Evolutionary conservation across 2,888 invertebrate genomes (phyloP).

Genomic region (Athrips mouffetella): DNA sequence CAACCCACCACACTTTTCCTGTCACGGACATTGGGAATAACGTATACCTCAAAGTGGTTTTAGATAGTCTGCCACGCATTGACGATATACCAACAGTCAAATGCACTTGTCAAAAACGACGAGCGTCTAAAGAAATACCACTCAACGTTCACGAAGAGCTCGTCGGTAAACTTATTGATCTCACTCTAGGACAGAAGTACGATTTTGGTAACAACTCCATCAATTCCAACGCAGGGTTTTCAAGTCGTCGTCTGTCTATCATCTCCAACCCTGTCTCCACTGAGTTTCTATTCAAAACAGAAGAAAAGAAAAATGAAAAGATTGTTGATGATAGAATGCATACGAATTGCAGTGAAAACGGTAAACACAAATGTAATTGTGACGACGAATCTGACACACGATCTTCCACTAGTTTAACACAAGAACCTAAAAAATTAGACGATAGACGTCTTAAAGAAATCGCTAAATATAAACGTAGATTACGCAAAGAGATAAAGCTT

Average conservation of each 20-base stretch:
- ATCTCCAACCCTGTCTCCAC: conserved; percentile 37
- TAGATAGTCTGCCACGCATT: conserved; percentile 85
- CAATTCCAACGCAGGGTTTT: conserved; percentile 42
- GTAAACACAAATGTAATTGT: conserved; percentile 87
- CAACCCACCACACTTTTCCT: conserved; percentile 85
- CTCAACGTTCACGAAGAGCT: conserved; percentile 53
- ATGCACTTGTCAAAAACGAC: conserved; percentile 61
- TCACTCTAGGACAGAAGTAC: conserved; percentile 58
- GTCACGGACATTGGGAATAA: conserved; percentile 82
- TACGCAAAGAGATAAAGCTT: conserved; percentile 65
- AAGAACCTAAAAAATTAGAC: conserved; percentile 55
- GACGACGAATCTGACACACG: conserved; percentile 81
- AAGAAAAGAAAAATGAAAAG: conserved; percentile 30
- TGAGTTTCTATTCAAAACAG: conserved; percentile 33
- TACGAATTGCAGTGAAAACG: conserved; percentile 83
- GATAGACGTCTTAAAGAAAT: conserved; percentile 66
- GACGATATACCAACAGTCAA: conserved; percentile 82
- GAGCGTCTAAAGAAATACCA: conserved; percentile 54
- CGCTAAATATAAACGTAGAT: conserved; percentile 65
- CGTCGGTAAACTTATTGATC: conserved; percentile 62
- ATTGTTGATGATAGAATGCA: conserved; percentile 85
- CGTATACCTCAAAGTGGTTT: conserved; percentile 78
- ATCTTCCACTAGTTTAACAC: conserved; percentile 38
- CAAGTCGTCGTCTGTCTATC: conserved; percentile 43
- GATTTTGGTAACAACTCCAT: conserved; percentile 35